phyloP scores from a whole-genome alignment of 1,140 invertebrate genomes.

The Acromyrmex echinatior region DNA sequence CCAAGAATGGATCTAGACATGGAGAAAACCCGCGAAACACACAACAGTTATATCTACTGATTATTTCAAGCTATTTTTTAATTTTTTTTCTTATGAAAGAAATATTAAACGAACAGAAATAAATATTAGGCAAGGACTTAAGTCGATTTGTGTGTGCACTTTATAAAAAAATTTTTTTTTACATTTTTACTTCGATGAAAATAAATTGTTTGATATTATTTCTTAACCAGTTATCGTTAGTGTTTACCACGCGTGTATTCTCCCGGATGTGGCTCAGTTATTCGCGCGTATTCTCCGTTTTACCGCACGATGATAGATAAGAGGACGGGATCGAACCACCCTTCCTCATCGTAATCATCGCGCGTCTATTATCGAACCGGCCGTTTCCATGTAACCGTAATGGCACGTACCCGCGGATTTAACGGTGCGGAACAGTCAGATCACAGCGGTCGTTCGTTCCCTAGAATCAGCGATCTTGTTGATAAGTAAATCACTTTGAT shows the following conservation, averaged over 20 bases:
- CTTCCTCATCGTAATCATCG: slow-evolving; percentile 29
- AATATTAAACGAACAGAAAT: too few relatives aligned
- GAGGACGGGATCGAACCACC: slow-evolving; percentile 25
- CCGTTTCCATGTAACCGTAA: slow-evolving; percentile 54
- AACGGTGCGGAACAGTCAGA: slow-evolving; percentile 42
- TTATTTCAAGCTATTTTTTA: not conserved
- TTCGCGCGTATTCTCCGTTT: slow-evolving; percentile 23
- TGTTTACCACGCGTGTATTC: not conserved
- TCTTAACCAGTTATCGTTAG: not conserved
- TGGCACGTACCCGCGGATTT: slow-evolving; percentile 33
- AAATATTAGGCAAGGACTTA: too few relatives aligned
- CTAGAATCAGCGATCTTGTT: slow-evolving; percentile 40
- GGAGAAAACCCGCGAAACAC: too few relatives aligned
- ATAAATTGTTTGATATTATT: not conserved
- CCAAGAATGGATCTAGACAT: too few relatives aligned
- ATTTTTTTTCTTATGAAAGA: not conserved
- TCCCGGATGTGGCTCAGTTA: slow-evolving; percentile 13
- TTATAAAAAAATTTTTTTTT: not conserved
- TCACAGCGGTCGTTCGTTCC: slow-evolving; percentile 5
- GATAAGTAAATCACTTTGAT: slow-evolving; percentile 69
- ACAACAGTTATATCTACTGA: not conserved
- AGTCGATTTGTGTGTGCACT: not conserved
- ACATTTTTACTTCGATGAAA: not conserved
- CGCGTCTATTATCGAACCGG: slow-evolving; percentile 41
- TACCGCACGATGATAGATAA: slow-evolving; percentile 51